Base-by-base conservation (phyloP, 2,888 invertebrate species). In the Patella ulyssiponensis region DNA sequence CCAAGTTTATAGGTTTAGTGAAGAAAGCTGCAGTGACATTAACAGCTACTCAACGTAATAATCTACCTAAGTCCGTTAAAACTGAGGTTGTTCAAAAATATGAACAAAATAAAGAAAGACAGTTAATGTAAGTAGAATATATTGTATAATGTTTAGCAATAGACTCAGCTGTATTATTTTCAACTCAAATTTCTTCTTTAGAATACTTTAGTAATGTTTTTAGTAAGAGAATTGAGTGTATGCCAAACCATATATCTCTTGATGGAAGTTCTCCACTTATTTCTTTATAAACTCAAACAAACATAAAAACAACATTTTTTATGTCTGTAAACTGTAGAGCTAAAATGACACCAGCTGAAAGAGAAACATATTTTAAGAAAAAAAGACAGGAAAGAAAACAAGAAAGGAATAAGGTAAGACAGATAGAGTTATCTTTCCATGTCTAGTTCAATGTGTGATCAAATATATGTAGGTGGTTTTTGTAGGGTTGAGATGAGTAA, bases 61-160 rank as follows among this genome's bases (percentile, higher is more conserved):
- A 84, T 70, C 82, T 91, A 17, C 90, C 90, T 0, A 79, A 79
- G 17, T 84, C 86, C 7, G 80, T 91, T 9, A 87, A 85, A 74
- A 88, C 88, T 9, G 82, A 86, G 56, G 87, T 92, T 77, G 80
- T 83, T 72, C 87, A 87, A 77, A 96, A 96, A 89, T 96, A 95
- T 82, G 94, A 94, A 7, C 44, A 80, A 0, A 56, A 88, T 54
- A 86, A 88, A 76, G 89, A 90, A 73, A 89, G 86, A 79, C 84
- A 83, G 64, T 88, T 87, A 77, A 23, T 91, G 90, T 90, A 85
- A 86, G 88, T 82, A 5, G 44, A 44, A 44, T 9, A 44, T 44
- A 44, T 44, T 44, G 9, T 44, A 44, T 44, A 4, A 33, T 5
- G 33, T 33, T 33, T 33, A 33, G 4, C 4, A 33, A 33, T 33